Evolutionary conservation across 2,888 invertebrate species (phyloP), one percentile per base, ranked within the genome.

Genomic region (Lepeophtheirus nordmannii): DNA sequence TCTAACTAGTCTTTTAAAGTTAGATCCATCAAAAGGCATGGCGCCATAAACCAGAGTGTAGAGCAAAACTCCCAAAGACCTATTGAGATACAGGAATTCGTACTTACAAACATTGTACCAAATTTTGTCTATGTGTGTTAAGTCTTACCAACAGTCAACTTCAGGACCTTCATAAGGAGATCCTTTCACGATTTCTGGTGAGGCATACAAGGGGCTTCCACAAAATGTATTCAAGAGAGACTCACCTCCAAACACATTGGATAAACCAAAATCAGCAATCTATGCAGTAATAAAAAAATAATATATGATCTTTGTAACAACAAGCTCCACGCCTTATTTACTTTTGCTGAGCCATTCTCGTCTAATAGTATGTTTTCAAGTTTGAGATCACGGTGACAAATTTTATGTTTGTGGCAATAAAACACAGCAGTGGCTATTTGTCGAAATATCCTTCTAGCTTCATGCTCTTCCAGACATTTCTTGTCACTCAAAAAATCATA

Each of bases 21-120:
- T 94, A 69, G 92, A 90, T 68, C 97, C 97, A 78, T 97, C 97
- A 76, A 97, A 97, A 65, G 82, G 98, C 98, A 98, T 98, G 70
- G 96, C 93, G 71, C 97, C 97, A 76, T 97, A 98, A 70, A 98
- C 96, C 73, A 98, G 81, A 60, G 97, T 97, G 77, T 98, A 98
- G 11, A 98, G 81, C 61, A 98, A 81, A 62, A 98, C 97, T 67
- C 97, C 98, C 69, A 98, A 78, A 30, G 96, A 96, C 97, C 82
- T 46, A 46, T 46, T 46, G 53, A 46, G 5, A 17, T 8, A 46
- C 8, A 46, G 17, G 17, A 46, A n/a, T n/a, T n/a, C n/a, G n/a
- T n/a, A n/a, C n/a, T 14, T 17, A 58, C 14, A 58, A 7, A 40
- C 8, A 62, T 62, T 63, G 87, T 12, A 69, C 20, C 53, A 67